Base-by-base conservation (phyloP, 2,113 vertebrate genomes). In the Hippoglossus stenolepis region DNA sequence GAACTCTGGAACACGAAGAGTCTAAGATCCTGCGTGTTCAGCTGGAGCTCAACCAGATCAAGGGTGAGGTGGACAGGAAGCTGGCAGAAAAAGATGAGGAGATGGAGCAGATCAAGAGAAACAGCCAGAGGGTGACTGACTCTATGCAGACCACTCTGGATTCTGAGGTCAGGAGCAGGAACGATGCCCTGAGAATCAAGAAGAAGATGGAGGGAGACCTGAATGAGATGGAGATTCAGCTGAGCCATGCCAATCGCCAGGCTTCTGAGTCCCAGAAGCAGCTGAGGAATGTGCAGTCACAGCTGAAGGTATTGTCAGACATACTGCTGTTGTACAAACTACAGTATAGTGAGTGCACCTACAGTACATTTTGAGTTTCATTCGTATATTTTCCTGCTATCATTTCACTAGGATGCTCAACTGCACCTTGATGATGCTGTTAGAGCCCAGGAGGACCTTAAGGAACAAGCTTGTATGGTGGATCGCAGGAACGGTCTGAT, bases 371-470 rank as follows among this genome's bases (percentile, higher is more conserved):
- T 18, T 51, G 18, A 8, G 12, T 2, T 20, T 20, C 4, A 51
- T 18, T 6, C 1, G 49, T 14, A 20, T 51, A 51, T 20, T 51
- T 18, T 51, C 49, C 13, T 51, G 43, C 3, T 45, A 45, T 45
- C 13, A 14, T 45, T 51, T 51, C 49, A 51, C 49, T 51, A 97
- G 96, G 97, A 97, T 75, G 94, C 95, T 76, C 95, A 97, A 87
- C 75, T 98, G 79, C 96, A 96, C 74, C 93, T 97, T 77, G 96
- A 97, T 12, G 95, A 96, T n/a, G 92, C 94, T n/a, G 14, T 91
- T 60, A 93, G 93, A 89, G 89, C 87, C 20, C 91, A 97, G 71
- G 97, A 98, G 17, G 92, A 93, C 81, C 12, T 95, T 54, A 96
- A 94, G 82, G 95, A 96, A 63, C 95, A 96, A 65, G 88, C 94